These are phyloP conservation scores for Lepidothrix coronata DNA, from an alignment of 2,113 vertebrate genomes.

Conservation along the genomic window DNA sequence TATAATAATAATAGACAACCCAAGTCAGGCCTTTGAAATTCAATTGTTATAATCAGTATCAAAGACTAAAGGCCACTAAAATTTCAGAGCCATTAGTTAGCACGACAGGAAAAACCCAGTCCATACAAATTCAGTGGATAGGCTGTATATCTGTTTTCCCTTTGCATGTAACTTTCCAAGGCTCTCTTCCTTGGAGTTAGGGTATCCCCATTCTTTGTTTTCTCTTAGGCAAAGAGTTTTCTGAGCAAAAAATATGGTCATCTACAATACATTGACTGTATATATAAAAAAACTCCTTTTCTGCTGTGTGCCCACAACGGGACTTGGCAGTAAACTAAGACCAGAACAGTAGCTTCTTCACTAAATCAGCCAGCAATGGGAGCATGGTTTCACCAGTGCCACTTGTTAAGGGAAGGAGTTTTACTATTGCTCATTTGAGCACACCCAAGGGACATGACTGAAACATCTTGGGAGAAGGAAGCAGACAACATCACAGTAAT, in stretches of 20 bases:
- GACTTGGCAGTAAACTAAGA: neutral
- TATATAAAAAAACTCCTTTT: neutral
- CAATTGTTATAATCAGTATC: neutral
- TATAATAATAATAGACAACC: neutral
- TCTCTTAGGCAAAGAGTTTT: neutral
- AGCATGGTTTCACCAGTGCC: neutral
- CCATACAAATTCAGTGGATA: neutral
- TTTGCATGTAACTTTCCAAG: neutral
- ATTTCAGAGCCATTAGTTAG: neutral
- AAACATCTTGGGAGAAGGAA: neutral
- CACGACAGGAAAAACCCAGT: neutral
- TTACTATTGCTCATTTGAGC: neutral
- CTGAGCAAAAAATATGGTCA: neutral
- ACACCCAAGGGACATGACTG: neutral
- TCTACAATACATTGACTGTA: neutral
- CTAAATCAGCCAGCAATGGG: neutral
- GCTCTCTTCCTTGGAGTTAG: neutral
- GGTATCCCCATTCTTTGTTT: neutral
- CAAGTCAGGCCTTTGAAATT: neutral
- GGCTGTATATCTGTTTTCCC: neutral
- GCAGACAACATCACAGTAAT: neutral
- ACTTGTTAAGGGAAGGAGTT: neutral
- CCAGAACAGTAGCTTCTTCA: neutral
- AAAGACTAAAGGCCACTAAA: slow-evolving; percentile 31
- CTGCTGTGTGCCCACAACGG: neutral